phyloP scores from a whole-genome alignment of 1,140 invertebrate genomes.

The Aphaenogaster rudis region DNA sequence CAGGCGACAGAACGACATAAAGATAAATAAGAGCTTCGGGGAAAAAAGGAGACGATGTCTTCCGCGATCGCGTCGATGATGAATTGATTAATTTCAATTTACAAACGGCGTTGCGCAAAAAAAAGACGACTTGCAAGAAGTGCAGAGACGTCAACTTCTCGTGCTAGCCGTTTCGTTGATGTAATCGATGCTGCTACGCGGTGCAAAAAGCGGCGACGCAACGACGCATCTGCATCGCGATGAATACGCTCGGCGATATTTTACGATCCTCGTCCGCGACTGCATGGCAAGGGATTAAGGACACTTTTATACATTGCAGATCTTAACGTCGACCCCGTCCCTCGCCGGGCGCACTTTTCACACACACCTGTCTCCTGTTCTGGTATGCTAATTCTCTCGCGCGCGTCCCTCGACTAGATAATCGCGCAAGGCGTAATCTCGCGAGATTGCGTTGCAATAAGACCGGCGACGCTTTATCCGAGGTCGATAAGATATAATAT shows the following conservation, averaged over 20 bases:
- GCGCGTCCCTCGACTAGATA: neutral
- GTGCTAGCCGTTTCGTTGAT: neutral
- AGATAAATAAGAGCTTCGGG: neutral
- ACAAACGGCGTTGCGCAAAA: neutral
- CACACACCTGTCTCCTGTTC: neutral
- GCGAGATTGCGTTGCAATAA: conserved; percentile 18
- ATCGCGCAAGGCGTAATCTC: conserved; percentile 11
- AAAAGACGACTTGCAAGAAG: neutral
- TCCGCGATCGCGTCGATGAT: neutral
- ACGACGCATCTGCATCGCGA: neutral
- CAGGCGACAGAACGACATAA: neutral
- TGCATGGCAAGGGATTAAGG: conserved; percentile 3
- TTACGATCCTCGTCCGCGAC: neutral
- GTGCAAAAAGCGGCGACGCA: neutral
- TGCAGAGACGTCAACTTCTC: neutral
- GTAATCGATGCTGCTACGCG: neutral
- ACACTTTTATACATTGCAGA: neutral
- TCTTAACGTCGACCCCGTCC: neutral
- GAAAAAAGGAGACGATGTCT: neutral
- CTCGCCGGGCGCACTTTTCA: neutral
- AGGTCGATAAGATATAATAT: conserved; percentile 36
- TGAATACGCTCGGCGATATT: neutral
- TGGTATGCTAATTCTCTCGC: neutral
- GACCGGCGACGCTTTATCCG: conserved; percentile 21
- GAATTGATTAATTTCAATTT: conserved; percentile 38